A percentile compares a stretch with the other conserved stretches of the same genome.
These are phyloP conservation scores for Caenorhabditis plicata DNA, from an alignment of 2,888 invertebrate genomes.

Conservation along the genomic window DNA sequence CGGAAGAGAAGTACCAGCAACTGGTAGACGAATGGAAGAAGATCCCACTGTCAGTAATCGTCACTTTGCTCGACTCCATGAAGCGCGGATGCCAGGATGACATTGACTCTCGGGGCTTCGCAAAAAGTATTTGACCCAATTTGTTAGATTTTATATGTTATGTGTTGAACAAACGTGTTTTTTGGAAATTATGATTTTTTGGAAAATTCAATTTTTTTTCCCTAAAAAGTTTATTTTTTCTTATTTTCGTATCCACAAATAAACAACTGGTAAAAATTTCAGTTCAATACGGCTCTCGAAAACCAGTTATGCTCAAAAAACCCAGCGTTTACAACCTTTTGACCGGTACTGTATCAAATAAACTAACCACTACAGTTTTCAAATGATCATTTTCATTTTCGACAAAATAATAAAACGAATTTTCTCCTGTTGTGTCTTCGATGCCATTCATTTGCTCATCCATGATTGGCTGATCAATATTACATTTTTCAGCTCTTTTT, in stretches of 20 bases:
- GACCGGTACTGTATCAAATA: not conserved
- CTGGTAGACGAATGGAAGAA: too few relatives aligned
- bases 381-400: slow-evolving; percentile 6
- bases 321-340: not conserved
- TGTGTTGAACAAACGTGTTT: too few relatives aligned
- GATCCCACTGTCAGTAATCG: too few relatives aligned
- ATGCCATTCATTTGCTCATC: slow-evolving; percentile 2
- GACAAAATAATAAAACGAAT: slow-evolving; percentile 22
- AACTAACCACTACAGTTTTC: slow-evolving; percentile 9
- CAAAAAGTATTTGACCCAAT: too few relatives aligned
- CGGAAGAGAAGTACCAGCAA: too few relatives aligned
- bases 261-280: too few relatives aligned
- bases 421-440: slow-evolving; percentile 21
- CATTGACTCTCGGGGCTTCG: not conserved
- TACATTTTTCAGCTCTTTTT: slow-evolving; percentile 14
- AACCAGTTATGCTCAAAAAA: not conserved
- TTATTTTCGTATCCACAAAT: too few relatives aligned
- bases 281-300: not conserved
- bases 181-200: too few relatives aligned
- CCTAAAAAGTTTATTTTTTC: too few relatives aligned
- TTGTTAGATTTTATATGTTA: too few relatives aligned
- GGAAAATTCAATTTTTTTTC: slow-evolving; percentile 1
- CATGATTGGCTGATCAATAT: slow-evolving; percentile 6
- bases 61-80: not conserved
- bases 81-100: not conserved